Percentiles rank a stretch among this genome's conserved stretches.
Evolutionary conservation across 2,113 vertebrate species (phyloP).

Genomic region (Callaeas wilsoni): DNA sequence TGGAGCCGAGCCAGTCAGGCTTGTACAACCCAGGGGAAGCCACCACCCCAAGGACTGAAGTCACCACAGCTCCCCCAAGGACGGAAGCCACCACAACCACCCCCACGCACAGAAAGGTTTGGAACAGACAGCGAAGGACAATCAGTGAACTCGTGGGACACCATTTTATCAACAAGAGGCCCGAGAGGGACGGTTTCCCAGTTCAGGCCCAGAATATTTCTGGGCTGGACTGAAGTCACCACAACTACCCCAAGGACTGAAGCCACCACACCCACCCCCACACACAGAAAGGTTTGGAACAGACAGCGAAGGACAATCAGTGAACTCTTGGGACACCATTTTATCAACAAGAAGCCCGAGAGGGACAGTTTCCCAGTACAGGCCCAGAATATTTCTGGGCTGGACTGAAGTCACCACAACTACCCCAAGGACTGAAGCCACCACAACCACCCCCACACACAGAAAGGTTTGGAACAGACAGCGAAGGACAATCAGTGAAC

Average conservation of each 20-base stretch:
- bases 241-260: too few relatives aligned
- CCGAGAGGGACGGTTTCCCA: background rate
- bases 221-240: background rate
- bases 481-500: background rate
- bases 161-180: background rate
- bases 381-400: background rate
- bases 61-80: too few relatives aligned
- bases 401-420: background rate
- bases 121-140: background rate
- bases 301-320: background rate
- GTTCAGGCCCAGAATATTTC: background rate
- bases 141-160: background rate
- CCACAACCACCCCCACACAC: fast-evolving
- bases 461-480: background rate
- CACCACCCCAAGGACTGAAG: background rate
- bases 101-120: fast-evolving
- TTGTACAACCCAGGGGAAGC: background rate
- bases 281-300: fast-evolving
- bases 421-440: too few relatives aligned
- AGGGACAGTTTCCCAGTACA: background rate
- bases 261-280: too few relatives aligned
- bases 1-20: background rate
- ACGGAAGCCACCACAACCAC: too few relatives aligned
- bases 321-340: background rate
- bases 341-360: background rate